Evolutionary conservation across 2,797 vertebrate genomes (phyloP), one percentile per base, ranked within the genome.

Genomic region (Bufotes viridis): DNA sequence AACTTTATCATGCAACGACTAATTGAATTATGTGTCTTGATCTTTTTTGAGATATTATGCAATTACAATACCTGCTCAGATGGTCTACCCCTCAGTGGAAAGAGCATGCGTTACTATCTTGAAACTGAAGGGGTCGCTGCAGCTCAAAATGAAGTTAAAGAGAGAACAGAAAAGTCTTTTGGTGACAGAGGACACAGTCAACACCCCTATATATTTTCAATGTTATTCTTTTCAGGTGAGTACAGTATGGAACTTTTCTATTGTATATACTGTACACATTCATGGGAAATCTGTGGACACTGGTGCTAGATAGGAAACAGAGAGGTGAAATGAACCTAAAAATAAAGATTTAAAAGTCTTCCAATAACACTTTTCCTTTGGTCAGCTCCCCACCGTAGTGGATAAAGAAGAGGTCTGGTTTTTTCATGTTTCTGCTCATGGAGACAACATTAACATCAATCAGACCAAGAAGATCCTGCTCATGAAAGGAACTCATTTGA

Each of bases 151-250:
- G 88, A 60, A 79, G 29, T n/a, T 89, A 20, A 42, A 82, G n/a
- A 82, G 14, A 42, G 74, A 82, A 60, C n/a, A 86, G 60, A 65
- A 12, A 11, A 42, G 57, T 20, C 12, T 83, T 1, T n/a, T 82
- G 17, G 51, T 89, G 55, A 34, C 88, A 69, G 84, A 89, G 7
- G 84, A 89, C 34, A 83, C 20, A 1, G 86, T 86, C 15, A 57
- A 49, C 2, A 61, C 29, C 11, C 51, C 80, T 0, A 82, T 65
- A 29, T 89, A 78, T 86, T 69, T 51, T 9, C 79, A 83, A 6
- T 89, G 88, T 79, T 89, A 82, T 42, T 18, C 55, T 1, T 89
- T 89, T 78, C 22, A 79, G 84, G 88, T 89, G 12, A 70, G 88
- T 74, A 13, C 24, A 60, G 17, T 17, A 60, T 63, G 15, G 7